These are phyloP conservation scores for Catharus minimus DNA, from an alignment of 2,113 vertebrate species.

Conservation along the genomic window DNA sequence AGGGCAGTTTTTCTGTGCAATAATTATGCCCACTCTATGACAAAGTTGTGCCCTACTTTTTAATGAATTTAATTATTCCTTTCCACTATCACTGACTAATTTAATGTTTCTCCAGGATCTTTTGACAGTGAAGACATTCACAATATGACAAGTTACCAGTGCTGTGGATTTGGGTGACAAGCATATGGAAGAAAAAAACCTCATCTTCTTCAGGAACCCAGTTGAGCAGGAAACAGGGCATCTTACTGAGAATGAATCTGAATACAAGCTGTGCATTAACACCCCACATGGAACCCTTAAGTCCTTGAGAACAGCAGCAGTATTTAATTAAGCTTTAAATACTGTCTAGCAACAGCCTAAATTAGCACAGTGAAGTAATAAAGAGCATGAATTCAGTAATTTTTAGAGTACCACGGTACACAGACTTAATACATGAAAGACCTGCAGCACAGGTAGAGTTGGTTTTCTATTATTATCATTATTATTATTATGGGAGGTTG, in stretches of 20 bases:
- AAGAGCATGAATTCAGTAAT: background rate
- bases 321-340: background rate
- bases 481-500: background rate
- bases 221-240: background rate
- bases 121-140: background rate
- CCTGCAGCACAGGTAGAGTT: fast-evolving
- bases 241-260: background rate
- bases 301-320: background rate
- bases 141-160: background rate
- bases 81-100: background rate
- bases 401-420: background rate
- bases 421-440: fast-evolving
- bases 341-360: background rate
- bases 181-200: background rate
- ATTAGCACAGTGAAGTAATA: background rate
- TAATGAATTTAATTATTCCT: background rate
- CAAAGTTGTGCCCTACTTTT: background rate
- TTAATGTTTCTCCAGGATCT: background rate
- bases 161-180: background rate
- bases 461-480: background rate
- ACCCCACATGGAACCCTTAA: background rate
- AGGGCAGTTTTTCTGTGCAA: background rate
- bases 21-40: background rate
- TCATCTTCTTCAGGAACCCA: background rate
- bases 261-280: background rate